A percentile compares a stretch with the other conserved stretches of the same genome.
phyloP scores from a whole-genome alignment of 2,113 vertebrate species.

The Malaclemys terrapin region DNA sequence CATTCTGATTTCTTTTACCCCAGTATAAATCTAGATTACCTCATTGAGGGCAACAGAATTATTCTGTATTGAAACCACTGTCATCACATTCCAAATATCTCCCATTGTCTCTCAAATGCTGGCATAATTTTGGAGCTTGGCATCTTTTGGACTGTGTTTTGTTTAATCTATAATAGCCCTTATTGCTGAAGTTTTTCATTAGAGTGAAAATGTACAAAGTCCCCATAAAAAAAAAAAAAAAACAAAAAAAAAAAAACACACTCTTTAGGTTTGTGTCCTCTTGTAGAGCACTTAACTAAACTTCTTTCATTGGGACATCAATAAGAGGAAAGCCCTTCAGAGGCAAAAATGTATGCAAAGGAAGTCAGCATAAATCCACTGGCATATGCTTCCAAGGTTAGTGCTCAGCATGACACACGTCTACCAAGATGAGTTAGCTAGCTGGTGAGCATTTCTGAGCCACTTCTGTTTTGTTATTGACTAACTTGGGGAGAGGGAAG shows the following conservation, averaged over 20 bases:
- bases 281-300: not conserved
- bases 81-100: not conserved
- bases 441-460: too few species aligned
- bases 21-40: not conserved
- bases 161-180: not conserved
- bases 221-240: not conserved
- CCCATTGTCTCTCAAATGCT: rapidly evolving
- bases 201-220: too few species aligned
- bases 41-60: not conserved
- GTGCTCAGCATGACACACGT: too few species aligned
- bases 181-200: not conserved
- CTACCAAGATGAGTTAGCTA: too few species aligned
- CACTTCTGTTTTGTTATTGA: too few species aligned
- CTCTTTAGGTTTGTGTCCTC: too few species aligned
- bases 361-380: not conserved
- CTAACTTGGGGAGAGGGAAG: too few species aligned
- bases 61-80: not conserved
- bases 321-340: not conserved
- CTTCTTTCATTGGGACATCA: not conserved
- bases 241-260: too few species aligned
- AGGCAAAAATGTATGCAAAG: not conserved
- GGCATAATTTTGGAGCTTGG: not conserved
- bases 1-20: not conserved
- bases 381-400: not conserved
- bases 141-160: not conserved